These are phyloP conservation scores for Panagrolaimus sp. DNA, from an alignment of 1,140 invertebrate species.

Conservation along the genomic window DNA sequence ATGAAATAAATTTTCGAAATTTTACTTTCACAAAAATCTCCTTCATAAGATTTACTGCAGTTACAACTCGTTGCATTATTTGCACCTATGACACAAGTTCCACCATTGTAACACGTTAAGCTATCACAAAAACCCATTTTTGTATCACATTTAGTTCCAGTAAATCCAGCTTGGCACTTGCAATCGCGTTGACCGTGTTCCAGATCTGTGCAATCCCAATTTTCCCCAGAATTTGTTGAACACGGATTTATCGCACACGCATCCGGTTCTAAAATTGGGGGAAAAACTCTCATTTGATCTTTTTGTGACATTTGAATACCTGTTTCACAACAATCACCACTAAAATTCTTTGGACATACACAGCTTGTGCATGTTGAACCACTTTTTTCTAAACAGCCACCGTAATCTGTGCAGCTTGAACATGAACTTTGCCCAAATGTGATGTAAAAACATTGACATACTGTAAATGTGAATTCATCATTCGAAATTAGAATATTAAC, in stretches of 20 bases:
- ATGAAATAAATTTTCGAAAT: too few species aligned
- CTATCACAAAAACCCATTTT: background rate
- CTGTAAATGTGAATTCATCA: too few species aligned
- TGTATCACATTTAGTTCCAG: background rate
- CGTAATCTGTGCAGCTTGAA: too few species aligned
- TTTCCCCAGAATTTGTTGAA: background rate
- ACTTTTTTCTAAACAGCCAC: too few species aligned
- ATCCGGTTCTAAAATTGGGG: too few species aligned
- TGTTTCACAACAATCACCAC: conserved; percentile 11
- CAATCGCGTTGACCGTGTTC: background rate
- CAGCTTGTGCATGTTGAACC: background rate
- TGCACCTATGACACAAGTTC: background rate
- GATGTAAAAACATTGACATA: too few species aligned
- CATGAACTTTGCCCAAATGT: too few species aligned
- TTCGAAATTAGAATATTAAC: too few species aligned
- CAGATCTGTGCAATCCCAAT: background rate
- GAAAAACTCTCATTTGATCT: background rate
- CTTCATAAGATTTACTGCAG: background rate
- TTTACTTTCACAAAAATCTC: background rate
- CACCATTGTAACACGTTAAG: background rate
- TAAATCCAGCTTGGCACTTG: background rate
- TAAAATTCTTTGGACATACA: background rate
- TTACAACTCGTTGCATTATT: background rate
- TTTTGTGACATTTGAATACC: background rate
- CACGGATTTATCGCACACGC: background rate